Base-by-base conservation (phyloP, 1,140 invertebrate species). In the Acromyrmex echinatior region DNA sequence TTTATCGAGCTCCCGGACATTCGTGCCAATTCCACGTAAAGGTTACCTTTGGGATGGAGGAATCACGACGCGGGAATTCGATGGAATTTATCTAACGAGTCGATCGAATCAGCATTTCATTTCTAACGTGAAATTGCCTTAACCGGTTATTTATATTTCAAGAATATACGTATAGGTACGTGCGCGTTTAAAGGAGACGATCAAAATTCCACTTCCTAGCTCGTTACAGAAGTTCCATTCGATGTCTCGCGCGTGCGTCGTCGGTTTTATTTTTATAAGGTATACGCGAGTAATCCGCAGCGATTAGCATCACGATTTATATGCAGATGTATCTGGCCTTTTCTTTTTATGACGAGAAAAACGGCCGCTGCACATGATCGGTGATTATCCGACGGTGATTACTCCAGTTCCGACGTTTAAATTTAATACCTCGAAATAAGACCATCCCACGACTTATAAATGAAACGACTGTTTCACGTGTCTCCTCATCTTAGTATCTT, bases 61-160 rank as follows among this genome's bases (percentile, higher is more conserved):
- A 65, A 56, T 45, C n/a, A 58, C 53, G 18, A 28, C n/a, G 53
- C 71, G 77, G 39, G 77, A 89, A 90, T 76, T 77, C 77, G 53
- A 71, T 51, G 74, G 87, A 31, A 88, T 88, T 85, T 66, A 71
- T 79, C 86, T 76, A 87, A 87, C 88, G 39, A 86, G 70, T 77
- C 88, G 84, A 82, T 88, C 87, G 66, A 70, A 62, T 60, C 73
- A 51, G 86, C 89, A 78, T 90, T 62, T 87, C 78, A 70, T 87
- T 77, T 66, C 78, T 68, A 87, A 74, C 53, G 53, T 53, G 80
- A 82, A 68, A 74, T 76, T 76, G 39, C 70, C 80, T 84, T 76
- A 49, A 84, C 62, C 74, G 58, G 88, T 80, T 74, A 73, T 90
- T 90, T 89, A 90, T 90, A 90, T 90, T 79, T 86, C 62, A 66